Evolutionary conservation across 2,888 invertebrate genomes (phyloP).

Genomic region (Polymixis lichenea): DNA sequence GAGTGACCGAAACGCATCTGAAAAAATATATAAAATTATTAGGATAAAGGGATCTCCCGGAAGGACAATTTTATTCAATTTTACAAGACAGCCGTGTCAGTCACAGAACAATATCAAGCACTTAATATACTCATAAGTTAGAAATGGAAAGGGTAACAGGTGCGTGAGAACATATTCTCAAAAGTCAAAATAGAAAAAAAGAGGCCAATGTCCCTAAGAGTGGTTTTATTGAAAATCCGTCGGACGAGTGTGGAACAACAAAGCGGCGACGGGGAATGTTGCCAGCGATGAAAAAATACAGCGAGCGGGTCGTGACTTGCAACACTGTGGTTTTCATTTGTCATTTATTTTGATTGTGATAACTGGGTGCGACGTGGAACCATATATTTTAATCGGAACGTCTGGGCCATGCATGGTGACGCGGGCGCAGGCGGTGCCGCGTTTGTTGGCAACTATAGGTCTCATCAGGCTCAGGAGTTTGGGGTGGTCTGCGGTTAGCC

Average conservation of each 20-base stretch:
- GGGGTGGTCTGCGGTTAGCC: constrained; percentile 55
- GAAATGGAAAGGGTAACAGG: constrained; percentile 78
- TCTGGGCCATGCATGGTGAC: constrained; percentile 47
- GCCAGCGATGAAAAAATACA: constrained; percentile 80
- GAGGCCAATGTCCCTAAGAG: constrained; percentile 82
- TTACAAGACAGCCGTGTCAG: constrained; percentile 39
- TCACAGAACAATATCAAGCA: constrained; percentile 51
- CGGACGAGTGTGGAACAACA: constrained; percentile 83
- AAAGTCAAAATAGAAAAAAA: constrained; percentile 75
- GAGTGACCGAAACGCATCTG: background rate
- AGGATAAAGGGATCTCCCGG: background rate
- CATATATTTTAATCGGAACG: constrained; percentile 74
- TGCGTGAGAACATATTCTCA: constrained; percentile 85
- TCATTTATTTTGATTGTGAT: constrained; percentile 91
- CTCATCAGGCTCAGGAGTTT: constrained; percentile 38
- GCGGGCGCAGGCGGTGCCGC: constrained; percentile 48
- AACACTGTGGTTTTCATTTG: constrained; percentile 88
- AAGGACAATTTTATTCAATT: constrained; percentile 26
- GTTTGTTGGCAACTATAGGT: constrained; percentile 58
- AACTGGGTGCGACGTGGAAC: constrained; percentile 77
- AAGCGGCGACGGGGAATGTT: constrained; percentile 83
- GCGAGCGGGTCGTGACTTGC: constrained; percentile 85
- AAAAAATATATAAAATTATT: background rate
- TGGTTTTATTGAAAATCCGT: constrained; percentile 87
- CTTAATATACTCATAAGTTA: constrained; percentile 57